These are phyloP conservation scores for Hemicordylus capensis DNA, from an alignment of 2,113 vertebrate species.

Conservation along the genomic window DNA sequence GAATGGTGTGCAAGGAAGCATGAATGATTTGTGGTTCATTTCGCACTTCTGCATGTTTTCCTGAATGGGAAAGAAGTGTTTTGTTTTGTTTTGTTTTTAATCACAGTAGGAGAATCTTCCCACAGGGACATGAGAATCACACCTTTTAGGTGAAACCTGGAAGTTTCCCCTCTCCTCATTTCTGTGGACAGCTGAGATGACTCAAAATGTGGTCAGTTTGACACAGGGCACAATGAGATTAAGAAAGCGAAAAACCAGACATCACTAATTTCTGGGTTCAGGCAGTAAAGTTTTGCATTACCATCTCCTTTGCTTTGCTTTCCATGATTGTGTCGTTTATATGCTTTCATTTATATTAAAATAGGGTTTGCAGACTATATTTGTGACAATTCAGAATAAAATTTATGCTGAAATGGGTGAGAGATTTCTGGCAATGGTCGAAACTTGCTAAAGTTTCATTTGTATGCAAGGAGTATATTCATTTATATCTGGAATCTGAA, in stretches of 20 bases:
- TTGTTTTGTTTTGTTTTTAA: no score
- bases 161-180: no score
- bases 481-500: slow-evolving; percentile 50
- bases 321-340: neutral
- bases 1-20: no score
- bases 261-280: neutral
- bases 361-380: neutral
- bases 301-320: neutral
- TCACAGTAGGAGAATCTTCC: no score
- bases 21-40: no score
- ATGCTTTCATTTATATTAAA: neutral
- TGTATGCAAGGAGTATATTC: slow-evolving; percentile 19
- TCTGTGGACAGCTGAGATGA: no score
- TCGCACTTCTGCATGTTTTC: no score
- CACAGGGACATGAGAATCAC: no score
- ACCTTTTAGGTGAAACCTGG: no score
- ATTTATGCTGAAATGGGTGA: neutral
- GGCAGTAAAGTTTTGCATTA: neutral
- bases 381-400: neutral
- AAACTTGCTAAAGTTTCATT: neutral
- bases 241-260: neutral
- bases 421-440: neutral
- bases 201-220: no score
- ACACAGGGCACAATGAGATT: no score
- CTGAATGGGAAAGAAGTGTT: no score